Evolutionary conservation across 2,888 invertebrate genomes (phyloP).

Genomic region (Oegoconia quadripuncta): DNA sequence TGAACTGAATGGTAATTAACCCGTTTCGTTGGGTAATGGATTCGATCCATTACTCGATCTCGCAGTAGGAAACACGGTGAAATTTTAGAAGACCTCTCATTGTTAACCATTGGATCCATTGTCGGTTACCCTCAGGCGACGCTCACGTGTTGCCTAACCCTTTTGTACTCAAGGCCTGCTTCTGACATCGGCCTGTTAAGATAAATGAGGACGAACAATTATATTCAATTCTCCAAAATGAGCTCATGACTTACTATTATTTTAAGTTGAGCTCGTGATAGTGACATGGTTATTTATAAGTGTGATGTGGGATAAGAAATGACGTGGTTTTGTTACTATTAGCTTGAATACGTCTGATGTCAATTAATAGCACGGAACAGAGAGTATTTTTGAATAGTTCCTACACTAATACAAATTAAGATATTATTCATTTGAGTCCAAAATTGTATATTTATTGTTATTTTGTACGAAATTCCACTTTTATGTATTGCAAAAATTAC

Average conservation of each 20-base stretch:
- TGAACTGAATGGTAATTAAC: slow-evolving; percentile 10
- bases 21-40: slow-evolving; percentile 25
- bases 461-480: too few relatives aligned
- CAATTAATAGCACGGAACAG: too few relatives aligned
- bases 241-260: slow-evolving; percentile 38
- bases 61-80: slow-evolving; percentile 32
- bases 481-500: too few relatives aligned
- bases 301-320: slow-evolving; percentile 18
- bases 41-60: slow-evolving; percentile 38
- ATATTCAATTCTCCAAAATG: slow-evolving; percentile 46
- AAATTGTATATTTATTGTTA: too few relatives aligned
- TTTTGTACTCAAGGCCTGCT: slow-evolving; percentile 54
- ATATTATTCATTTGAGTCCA: too few relatives aligned
- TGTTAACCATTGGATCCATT: slow-evolving; percentile 30
- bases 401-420: too few relatives aligned
- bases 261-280: slow-evolving; percentile 14
- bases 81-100: slow-evolving; percentile 46
- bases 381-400: too few relatives aligned
- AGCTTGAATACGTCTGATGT: too few relatives aligned
- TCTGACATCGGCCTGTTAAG: slow-evolving; percentile 57
- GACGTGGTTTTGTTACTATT: slow-evolving; percentile 14
- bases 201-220: slow-evolving; percentile 67
- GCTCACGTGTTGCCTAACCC: slow-evolving; percentile 53
- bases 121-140: slow-evolving; percentile 41
- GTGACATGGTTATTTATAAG: slow-evolving; percentile 18